Base-by-base conservation (phyloP, 92 coral and sea anemone species). In the Pocillopora meandrina region DNA sequence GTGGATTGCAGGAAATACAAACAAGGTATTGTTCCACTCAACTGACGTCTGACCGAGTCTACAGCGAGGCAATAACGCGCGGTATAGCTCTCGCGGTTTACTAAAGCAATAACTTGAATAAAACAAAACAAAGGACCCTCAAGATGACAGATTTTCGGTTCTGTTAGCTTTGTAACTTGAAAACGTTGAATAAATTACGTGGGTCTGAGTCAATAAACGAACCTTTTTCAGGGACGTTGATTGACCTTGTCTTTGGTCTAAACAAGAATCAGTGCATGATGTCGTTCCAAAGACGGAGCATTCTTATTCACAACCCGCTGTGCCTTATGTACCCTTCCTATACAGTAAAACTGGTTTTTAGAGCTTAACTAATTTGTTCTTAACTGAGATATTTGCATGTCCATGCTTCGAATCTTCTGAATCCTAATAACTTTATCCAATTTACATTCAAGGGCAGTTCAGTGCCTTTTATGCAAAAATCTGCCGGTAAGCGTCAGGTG, bases 1-100 rank as follows among this genome's bases (percentile, higher is more conserved):
- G 82, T 86, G 89, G 95, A 93, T 88, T 81, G 90, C 93, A 81
- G 82, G 81, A 89, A 91, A 84, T 75, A 90, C 87, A 90, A 93
- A 93, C 93, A 91, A 67, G 60, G 76, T 92, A 82, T 87, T 92
- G 87, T 84, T 68, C 77, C 63, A 57, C 65, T 74, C 90, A 78
- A 69, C 71, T 65, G 84, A 86, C 83, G 85, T 56, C 65, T 69
- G 75, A 49, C 52, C 52, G 52, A 56, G 52, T 14, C 66, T 80
- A 52, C 42, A 18, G 65, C 59, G 76, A 11, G 26, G 74, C 60
- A 78, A 69, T 80, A 80, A 68, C 31, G 31, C 31, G 33, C 74
- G 74, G 75, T 31, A n/a, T 52, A 49, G 55, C 65, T 57, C 52
- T 80, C 84, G 84, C 84, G 84, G 76, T 80, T 56, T 56, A 56